Base-by-base conservation (phyloP, 2,888 invertebrate genomes). In the Eremobia ochroleuca region DNA sequence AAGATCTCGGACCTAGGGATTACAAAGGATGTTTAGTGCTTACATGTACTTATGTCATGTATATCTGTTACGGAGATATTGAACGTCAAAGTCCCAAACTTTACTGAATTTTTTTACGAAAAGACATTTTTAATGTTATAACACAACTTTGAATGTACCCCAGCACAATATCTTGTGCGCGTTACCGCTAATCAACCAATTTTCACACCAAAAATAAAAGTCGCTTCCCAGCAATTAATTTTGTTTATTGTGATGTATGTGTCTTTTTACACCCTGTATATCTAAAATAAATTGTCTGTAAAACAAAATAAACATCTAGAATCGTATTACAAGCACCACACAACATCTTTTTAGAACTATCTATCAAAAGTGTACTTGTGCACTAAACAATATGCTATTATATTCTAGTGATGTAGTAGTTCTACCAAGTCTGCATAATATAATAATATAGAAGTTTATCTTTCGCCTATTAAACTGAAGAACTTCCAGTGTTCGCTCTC, bases 401-500 rank as follows among this genome's bases (percentile, higher is more conserved):
- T 67, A 46, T 62, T 43, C 18, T 62, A 37, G 15, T 21, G 21
- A 52, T 40, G 25, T 25, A 40, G 31, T 13, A 64, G 37, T 64
- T 64, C 37, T 43, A 49, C 5, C 28, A 61, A 72, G 72, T 68
- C 58, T 31, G 13, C 58, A 34, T 61, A 69, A 69, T 69, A 25
- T 9, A 43, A 71, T 61, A 46, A 21, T 46, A 40, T 37, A 55
- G 46, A 79, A 79, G 73, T 62, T 79, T 81, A 73, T 80, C 77
- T 76, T 69, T 31, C 31, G 43, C 58, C 71, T 78, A 77, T 85
- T 85, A 68, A 81, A 73, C 59, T 68, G 64, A 67, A 72, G 58
- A 80, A 76, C 70, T 81, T 81, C 6, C 46, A 84, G 55, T 58
- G 79, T 58, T 78, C 46, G 75, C 55, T 66, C 62, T 71, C 37